Evolutionary conservation across 2,113 vertebrate genomes (phyloP), one percentile per base, ranked within the genome.

Genomic region (Pelobates fuscus): DNA sequence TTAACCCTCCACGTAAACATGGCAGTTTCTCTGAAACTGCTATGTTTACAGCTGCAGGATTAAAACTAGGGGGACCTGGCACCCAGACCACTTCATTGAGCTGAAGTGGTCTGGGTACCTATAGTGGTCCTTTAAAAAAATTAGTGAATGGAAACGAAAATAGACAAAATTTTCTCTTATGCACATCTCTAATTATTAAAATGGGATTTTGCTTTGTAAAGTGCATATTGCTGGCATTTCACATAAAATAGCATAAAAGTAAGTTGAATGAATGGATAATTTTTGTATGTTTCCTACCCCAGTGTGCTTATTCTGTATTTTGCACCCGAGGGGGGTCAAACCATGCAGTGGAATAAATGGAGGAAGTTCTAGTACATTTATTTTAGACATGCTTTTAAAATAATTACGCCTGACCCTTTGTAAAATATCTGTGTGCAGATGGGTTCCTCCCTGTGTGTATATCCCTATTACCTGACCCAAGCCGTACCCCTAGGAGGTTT

Each of bases 351-450:
- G 27, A 54, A 72, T n/a, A 37, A 7, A 65, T 15, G 20, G 25
- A 12, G 27, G 41, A 24, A 12, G 27, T 23, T 49, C 15, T 59
- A 60, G 43, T 20, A 75, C 25, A 59, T 54, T 66, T 37, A 60
- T 69, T 55, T 63, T 75, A 71, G 64, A 77, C 64, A 77, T 80
- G 84, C 83, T 86, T 87, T 88, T 83, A 81, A 78, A 75, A 79
- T 87, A 87, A 88, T 86, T 85, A 83, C 69, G 75, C 77, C 62
- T 80, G 80, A 80, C 80, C 82, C 80, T 41, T 67, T 73, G 76
- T 46, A 0, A 29, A 8, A 26, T 59, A 70, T 79, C 73, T 59
- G 29, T 55, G 29, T 14, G 46, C 57, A 59, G 63, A 75, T 67
- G 46, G 24, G 15, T 78, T 60, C n/a, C 17, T 59, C 46, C 37